Evolutionary conservation across 2,797 vertebrate genomes (phyloP).

Genomic region (Chelon auratus): DNA sequence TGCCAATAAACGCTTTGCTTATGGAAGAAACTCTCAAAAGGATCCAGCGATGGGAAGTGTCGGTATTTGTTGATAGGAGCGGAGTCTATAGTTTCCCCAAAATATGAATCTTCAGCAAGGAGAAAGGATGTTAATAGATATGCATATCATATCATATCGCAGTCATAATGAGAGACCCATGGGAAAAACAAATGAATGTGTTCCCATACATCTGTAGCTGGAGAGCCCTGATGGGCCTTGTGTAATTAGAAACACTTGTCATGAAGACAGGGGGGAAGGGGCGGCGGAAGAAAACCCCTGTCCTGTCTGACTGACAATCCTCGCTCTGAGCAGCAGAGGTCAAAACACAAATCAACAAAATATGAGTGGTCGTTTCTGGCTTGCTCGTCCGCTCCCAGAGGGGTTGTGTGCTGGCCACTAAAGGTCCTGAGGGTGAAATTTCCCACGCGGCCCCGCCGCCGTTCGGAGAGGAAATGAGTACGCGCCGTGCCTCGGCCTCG

Average conservation of each 20-base stretch:
- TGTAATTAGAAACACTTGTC: constrained; percentile 56
- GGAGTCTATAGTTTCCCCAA: not conserved
- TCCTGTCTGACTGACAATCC: constrained; percentile 51
- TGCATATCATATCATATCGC: constrained; percentile 4
- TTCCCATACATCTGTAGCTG: constrained; percentile 47
- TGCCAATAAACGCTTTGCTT: constrained; percentile 60
- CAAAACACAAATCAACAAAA: constrained; percentile 46
- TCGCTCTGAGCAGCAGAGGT: constrained; percentile 46
- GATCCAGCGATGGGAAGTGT: constrained; percentile 3
- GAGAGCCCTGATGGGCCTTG: constrained; percentile 46
- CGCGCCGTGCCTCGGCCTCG: not conserved
- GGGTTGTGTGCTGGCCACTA: constrained; percentile 1
- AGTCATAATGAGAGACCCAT: constrained; percentile 24
- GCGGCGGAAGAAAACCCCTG: constrained; percentile 18
- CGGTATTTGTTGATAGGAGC: too few relatives aligned
- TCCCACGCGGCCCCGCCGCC: constrained; percentile 21
- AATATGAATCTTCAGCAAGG: not conserved
- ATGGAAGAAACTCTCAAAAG: constrained; percentile 31
- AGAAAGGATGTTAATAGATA: constrained; percentile 18
- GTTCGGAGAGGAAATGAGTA: constrained; percentile 39
- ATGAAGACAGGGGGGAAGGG: constrained; percentile 1
- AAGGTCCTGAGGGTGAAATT: constrained; percentile 29
- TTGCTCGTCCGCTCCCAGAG: constrained; percentile 20
- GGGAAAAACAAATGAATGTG: constrained; percentile 61
- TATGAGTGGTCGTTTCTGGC: constrained; percentile 41